These are phyloP conservation scores for Phrynocephalus forsythii DNA, from an alignment of 2,797 vertebrate species.

Conservation along the genomic window DNA sequence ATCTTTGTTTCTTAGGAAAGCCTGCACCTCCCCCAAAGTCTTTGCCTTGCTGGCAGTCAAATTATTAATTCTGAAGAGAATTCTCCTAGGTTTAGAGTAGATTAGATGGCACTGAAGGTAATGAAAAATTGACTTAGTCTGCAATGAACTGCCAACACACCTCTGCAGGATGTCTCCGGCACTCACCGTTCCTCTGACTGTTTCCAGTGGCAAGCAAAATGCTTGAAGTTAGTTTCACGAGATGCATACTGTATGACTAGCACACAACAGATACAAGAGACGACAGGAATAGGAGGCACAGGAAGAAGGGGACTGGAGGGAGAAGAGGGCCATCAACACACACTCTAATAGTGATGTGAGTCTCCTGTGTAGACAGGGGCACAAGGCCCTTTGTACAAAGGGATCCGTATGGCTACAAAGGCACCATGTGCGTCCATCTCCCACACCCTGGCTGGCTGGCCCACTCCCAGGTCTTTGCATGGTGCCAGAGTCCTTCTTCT, in stretches of 20 bases:
- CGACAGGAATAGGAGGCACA: too few relatives aligned
- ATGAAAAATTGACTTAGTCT: background rate
- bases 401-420: too few relatives aligned
- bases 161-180: background rate
- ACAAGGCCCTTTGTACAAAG: too few relatives aligned
- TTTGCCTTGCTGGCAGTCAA: background rate
- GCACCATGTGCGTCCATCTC: too few relatives aligned
- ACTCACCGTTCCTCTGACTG: background rate
- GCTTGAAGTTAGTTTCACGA: background rate
- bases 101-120: background rate
- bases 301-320: too few relatives aligned
- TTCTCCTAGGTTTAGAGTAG: background rate
- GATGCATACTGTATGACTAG: background rate
- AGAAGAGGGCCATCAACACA: too few relatives aligned
- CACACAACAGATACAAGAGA: too few relatives aligned
- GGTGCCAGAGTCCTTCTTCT: too few relatives aligned
- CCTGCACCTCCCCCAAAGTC: background rate
- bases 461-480: too few relatives aligned
- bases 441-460: too few relatives aligned
- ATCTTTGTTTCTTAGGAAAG: background rate
- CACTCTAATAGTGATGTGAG: too few relatives aligned
- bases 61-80: background rate
- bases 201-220: background rate
- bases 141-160: background rate
- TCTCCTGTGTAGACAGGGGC: too few relatives aligned